Percentiles rank a stretch among this genome's conserved stretches.
Evolutionary conservation across 2,888 invertebrate genomes (phyloP).

Genomic region (Limnephilus rhombicus): DNA sequence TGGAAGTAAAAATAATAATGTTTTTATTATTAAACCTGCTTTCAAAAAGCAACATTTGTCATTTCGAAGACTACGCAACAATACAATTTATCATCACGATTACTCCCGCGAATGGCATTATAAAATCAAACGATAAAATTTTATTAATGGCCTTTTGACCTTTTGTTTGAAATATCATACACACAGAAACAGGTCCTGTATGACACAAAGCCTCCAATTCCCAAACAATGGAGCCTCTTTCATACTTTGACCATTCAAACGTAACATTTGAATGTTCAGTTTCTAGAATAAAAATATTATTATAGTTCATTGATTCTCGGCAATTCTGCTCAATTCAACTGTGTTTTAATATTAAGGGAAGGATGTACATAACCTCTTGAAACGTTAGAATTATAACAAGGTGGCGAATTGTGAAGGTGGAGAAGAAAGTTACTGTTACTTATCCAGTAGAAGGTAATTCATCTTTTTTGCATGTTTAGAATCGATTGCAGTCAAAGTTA

Average conservation of each 20-base stretch:
- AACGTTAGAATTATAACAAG: background rate
- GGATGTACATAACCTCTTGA: background rate
- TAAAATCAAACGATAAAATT: constrained; percentile 1
- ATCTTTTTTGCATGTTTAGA: too few relatives aligned
- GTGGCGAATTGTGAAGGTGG: background rate
- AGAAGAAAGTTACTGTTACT: background rate
- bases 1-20: background rate
- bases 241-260: background rate
- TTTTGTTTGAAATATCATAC: constrained; percentile 1
- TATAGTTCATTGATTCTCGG: background rate
- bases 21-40: background rate
- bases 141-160: background rate
- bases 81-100: background rate
- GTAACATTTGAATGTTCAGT: background rate
- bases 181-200: background rate
- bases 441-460: too few relatives aligned
- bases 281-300: background rate
- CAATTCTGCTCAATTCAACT: background rate
- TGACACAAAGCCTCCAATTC: background rate
- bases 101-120: background rate
- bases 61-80: background rate
- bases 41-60: background rate
- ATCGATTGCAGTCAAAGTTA: too few relatives aligned
- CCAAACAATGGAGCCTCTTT: background rate
- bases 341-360: background rate